Evolutionary conservation across 2,113 vertebrate genomes (phyloP), one percentile per base, ranked within the genome.

Genomic region (Megaleporinus macrocephalus): DNA sequence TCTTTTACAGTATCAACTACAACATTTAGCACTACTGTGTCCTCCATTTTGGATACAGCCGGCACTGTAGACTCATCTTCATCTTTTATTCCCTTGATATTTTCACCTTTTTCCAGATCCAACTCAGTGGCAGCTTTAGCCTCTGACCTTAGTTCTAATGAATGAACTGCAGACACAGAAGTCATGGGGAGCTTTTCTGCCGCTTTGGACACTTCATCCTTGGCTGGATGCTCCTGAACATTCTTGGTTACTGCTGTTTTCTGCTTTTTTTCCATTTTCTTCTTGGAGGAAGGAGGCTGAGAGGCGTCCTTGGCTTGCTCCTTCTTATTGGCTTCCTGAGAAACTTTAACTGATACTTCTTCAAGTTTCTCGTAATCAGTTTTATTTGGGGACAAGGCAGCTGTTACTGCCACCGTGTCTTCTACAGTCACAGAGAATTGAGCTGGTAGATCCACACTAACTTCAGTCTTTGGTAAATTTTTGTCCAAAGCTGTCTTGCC

Each of bases 291-390:
- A 69, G 22, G 14, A 73, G 33, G 15, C 33, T 41, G 30, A 41
- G 63, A 24, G 5, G n/a, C 44, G 22, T 71, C 76, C 29, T 63
- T 79, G 11, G 18, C 30, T 20, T 47, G 20, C 55, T 36, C 27
- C 3, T 27, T 30, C 55, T 18, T 24, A 11, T 24, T 62, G 20
- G 51, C 14, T 70, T 69, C 65, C 33, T 76, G 65, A 83, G 36
- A 74, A 20, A 27, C 22, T 4, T 72, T 63, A 12, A 71, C 24
- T 16, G 27, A 63, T 26, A 63, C 77, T 11, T 76, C 73, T 26
- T 87, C 85, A 14, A 24, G 20, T 70, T 87, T 84, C 14, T 89
- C 84, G 73, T 84, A 84, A 2, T 78, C 86, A 83, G 61, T 78
- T 83, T 89, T 86, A 53, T 44, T 63, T 74, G 76, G 0, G 36